Evolutionary conservation across 2,888 invertebrate species (phyloP).

Genomic region (Zhengitettix transpicula): DNA sequence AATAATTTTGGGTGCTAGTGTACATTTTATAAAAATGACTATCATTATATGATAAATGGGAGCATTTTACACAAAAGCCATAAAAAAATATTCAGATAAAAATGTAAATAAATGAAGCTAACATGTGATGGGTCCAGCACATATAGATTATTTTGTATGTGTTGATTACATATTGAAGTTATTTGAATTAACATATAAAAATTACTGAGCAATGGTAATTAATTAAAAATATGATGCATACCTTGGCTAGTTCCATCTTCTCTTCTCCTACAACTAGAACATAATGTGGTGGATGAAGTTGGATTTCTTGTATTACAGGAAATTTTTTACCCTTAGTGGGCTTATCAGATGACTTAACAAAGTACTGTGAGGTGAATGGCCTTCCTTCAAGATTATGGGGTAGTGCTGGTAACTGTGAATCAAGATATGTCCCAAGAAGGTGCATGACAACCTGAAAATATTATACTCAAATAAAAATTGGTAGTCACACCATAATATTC

Average conservation of each 20-base stretch:
- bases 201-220: background rate
- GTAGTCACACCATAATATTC: background rate
- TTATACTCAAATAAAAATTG: background rate
- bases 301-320: conserved; percentile 43
- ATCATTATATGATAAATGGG: no score
- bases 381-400: conserved; percentile 46
- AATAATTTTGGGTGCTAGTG: no score
- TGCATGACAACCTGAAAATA: conserved; percentile 59
- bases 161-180: no score
- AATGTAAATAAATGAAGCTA: no score
- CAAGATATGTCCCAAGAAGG: conserved; percentile 70
- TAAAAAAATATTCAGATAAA: no score
- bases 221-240: conserved; percentile 18
- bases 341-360: conserved; percentile 29
- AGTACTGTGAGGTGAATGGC: conserved; percentile 40
- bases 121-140: no score
- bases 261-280: conserved; percentile 48
- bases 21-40: no score
- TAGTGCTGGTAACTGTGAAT: conserved; percentile 54
- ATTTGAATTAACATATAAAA: no score
- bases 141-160: no score
- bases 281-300: conserved; percentile 53
- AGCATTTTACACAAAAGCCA: no score
- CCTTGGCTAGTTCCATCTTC: conserved; percentile 48
- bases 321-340: conserved; percentile 30